Evolutionary conservation across 2,113 vertebrate genomes (phyloP), one percentile per base, ranked within the genome.

Genomic region (Agapornis roseicollis): DNA sequence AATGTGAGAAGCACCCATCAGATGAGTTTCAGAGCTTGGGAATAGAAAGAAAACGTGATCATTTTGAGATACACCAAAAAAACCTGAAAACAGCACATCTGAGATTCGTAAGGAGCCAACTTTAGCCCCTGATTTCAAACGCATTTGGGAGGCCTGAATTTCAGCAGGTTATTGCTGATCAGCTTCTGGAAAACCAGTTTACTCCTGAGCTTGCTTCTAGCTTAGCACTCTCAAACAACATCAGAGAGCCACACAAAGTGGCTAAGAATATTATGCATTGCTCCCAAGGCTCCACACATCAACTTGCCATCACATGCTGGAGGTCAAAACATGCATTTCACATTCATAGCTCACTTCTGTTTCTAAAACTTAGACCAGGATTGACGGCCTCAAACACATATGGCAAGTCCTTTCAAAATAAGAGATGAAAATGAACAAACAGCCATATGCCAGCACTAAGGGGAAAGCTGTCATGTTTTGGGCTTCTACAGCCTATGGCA

Each of bases 371-470:
- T 88, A 44, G 37, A 77, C 61, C 13, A 10, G 47, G 6, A 90
- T 85, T 94, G 88, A 95, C 63, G 29, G 77, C 60, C 49, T 89
- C 65, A 81, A 91, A 52, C 49, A 89, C 35, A n/a, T 69, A 89
- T 46, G 10, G 33, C 65, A 64, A 81, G 63, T 60, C 84, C 41
- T 61, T 37, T 81, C 41, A 76, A 60, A 90, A 53, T 53, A 56
- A 63, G 87, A 87, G 46, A 31, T 68, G 56, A 92, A 96, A 96
- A 70, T 23, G 88, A 96, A 90, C 29, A 50, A 66, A 86, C 78
- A 93, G 76, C 93, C 95, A 93, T 84, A 95, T 91, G 89, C 66
- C 74, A 70, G 20, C 16, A 39, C 39, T 56, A 7, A 82, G 87
- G 82, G 44, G 80, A 96, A 96, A 91, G 64, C 81, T 80, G 84